Percentiles rank a stretch among this genome's conserved stretches.
Conservation (phyloP, 2,797 vertebrate species). For the Telmatherina bonti region DNA sequence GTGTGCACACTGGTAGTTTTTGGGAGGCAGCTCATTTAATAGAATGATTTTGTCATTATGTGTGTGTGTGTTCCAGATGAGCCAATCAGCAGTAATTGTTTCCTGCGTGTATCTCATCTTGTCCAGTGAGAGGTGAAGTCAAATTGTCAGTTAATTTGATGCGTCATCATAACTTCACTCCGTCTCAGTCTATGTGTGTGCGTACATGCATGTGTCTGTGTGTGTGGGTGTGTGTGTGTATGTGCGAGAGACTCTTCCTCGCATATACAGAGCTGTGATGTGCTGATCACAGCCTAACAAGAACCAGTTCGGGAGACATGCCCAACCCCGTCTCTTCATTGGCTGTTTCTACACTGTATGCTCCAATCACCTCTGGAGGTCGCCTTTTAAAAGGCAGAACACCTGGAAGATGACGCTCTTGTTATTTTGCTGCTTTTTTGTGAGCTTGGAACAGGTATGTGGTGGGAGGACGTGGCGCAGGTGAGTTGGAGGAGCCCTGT, state of each 20-base stretch:
- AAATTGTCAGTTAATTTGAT: conserved; percentile 47
- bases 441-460: no score
- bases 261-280: background rate
- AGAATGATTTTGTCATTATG: conserved; percentile 60
- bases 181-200: no score
- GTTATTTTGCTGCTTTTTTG: no score
- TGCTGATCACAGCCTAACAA: no score
- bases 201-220: background rate
- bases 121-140: conserved; percentile 44
- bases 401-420: no score
- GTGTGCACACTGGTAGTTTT: conserved; percentile 24
- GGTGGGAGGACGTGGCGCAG: no score
- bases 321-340: no score
- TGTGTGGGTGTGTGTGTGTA: conserved; percentile 13
- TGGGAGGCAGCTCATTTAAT: conserved; percentile 43
- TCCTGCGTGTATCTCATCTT: conserved; percentile 44
- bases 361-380: no score
- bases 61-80: conserved; percentile 44
- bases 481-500: no score
- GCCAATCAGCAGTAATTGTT: conserved; percentile 58
- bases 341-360: no score
- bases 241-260: background rate
- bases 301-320: no score
- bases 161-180: conserved; percentile 16
- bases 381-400: no score